Evolutionary conservation across 2,797 vertebrate species (phyloP).

Genomic region (Centroberyx gerrardi): DNA sequence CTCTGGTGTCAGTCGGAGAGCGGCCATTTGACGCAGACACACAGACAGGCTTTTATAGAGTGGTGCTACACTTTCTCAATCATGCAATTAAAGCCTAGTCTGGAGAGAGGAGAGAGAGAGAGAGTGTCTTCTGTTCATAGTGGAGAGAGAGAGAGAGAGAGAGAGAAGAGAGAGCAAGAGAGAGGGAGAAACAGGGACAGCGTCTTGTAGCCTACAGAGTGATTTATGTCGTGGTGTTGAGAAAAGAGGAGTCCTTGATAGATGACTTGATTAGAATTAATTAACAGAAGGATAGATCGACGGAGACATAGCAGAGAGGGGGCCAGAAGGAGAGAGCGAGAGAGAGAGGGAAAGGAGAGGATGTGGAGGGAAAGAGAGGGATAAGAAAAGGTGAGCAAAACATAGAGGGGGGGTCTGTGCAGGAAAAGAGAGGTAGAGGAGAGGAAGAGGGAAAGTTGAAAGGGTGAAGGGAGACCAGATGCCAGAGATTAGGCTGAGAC

Average conservation of each 20-base stretch:
- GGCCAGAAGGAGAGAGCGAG: conserved; percentile 44
- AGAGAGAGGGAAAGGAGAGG: conserved; percentile 50
- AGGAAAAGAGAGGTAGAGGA: conserved; percentile 54
- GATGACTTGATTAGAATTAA: conserved; percentile 87
- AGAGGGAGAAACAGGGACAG: conserved; percentile 48
- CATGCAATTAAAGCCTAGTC: conserved; percentile 84
- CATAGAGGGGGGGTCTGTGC: conserved; percentile 12
- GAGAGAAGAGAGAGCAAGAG: conserved; percentile 13
- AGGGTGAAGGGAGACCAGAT: conserved; percentile 67
- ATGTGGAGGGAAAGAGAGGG: conserved; percentile 53
- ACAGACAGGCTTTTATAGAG: conserved; percentile 82
- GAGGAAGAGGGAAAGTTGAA: conserved; percentile 15
- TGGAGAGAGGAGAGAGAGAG: conserved; percentile 43
- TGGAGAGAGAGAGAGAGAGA: conserved; percentile 43
- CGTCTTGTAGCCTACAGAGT: conserved; percentile 67
- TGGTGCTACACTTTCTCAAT: conserved; percentile 85
- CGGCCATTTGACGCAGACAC: conserved; percentile 78
- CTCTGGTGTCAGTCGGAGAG: conserved; percentile 82
- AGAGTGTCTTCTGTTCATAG: conserved; percentile 30
- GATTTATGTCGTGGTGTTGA: conserved; percentile 84
- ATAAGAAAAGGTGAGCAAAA: conserved; percentile 53
- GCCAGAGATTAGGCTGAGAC: conserved; percentile 60
- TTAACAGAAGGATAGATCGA: conserved; percentile 78
- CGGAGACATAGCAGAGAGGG: conserved; percentile 54
- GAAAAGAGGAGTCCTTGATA: conserved; percentile 83